Base-by-base conservation (phyloP, 2,113 vertebrate genomes). In the Scolopax mira region DNA sequence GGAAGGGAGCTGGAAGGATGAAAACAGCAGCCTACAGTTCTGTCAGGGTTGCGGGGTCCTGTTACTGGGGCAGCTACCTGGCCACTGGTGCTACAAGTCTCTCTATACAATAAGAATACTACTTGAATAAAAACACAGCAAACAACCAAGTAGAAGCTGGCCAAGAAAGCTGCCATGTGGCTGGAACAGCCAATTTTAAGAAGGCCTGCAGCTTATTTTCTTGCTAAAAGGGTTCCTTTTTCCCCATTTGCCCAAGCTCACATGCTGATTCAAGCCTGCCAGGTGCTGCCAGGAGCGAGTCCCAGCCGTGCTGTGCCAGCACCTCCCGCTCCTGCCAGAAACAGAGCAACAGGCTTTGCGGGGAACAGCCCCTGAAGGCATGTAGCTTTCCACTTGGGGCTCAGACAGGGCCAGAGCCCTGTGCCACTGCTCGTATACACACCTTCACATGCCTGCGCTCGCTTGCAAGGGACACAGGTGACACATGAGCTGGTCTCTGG, bases 401-500 rank as follows among this genome's bases (percentile, higher is more conserved):
- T 60, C 31, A 5, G 1, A 13, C 11, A 7, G 64, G n/a, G 30
- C 2, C 62, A 3, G 48, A 65, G 49, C 7, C 73, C 85, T 35
- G 22, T 2, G 44, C 37, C 31, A 1, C 23, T 0, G 54, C 44
- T 14, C 15, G 1, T 1, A 35, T 5, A 12, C 55, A 3, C 9
- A 11, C 10, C 39, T 21, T 3, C 0, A 6, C 42, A 3, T 0
- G 3, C 30, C 24, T 1, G 7, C 42, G 60, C 42, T 49, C 49
- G 3, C 35, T n/a, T 54, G 3, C 21, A 4, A 4, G 28, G 64
- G 9, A 15, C 0, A 1, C 6, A 4, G 0, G 11, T 1, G 91
- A 46, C 64, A 35, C 6, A 9, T 0, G 28, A 28, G 72, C 69
- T 1, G 51, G 1, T 1, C 44, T 7, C 35, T 6, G 18, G 31